These are phyloP conservation scores for Lasioglossum leucozonium DNA, from an alignment of 2,888 invertebrate species.

Conservation along the genomic window DNA sequence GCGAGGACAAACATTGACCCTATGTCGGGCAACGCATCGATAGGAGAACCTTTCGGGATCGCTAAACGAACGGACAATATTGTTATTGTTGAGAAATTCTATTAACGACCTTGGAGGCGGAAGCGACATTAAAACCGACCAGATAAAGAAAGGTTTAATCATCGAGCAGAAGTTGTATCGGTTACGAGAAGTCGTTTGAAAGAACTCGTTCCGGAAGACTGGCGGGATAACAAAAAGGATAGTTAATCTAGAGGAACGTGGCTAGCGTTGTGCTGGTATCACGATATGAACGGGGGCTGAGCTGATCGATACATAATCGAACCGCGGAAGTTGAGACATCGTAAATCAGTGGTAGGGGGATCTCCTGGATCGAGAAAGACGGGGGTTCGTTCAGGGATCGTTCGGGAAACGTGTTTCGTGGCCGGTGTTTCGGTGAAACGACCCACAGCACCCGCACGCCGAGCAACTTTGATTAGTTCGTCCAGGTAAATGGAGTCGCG, in stretches of 20 bases:
- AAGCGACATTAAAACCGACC: too few species aligned
- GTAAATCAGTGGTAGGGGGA: not conserved
- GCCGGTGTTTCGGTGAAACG: not conserved
- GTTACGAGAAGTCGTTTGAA: not conserved
- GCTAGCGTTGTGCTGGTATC: not conserved
- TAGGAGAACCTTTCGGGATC: not conserved
- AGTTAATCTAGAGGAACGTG: not conserved
- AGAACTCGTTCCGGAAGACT: not conserved
- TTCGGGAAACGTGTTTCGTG: not conserved
- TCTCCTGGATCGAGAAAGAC: not conserved
- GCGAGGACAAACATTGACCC: constrained; percentile 50
- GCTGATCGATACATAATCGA: not conserved
- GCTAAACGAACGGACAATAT: not conserved
- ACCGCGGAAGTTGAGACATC: not conserved
- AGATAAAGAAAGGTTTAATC: not conserved
- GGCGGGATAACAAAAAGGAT: not conserved
- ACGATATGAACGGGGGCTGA: not conserved
- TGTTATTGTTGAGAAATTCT: too few species aligned
- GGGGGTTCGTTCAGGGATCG: not conserved
- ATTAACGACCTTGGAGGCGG: too few species aligned
- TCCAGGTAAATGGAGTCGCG: constrained; percentile 36
- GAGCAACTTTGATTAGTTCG: constrained; percentile 56
- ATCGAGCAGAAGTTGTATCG: not conserved
- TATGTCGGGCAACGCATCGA: constrained; percentile 29
- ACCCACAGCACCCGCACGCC: not conserved